These are phyloP conservation scores for Notoglanidium macrostoma DNA, from an alignment of 2,797 vertebrate species.

Conservation along the genomic window DNA sequence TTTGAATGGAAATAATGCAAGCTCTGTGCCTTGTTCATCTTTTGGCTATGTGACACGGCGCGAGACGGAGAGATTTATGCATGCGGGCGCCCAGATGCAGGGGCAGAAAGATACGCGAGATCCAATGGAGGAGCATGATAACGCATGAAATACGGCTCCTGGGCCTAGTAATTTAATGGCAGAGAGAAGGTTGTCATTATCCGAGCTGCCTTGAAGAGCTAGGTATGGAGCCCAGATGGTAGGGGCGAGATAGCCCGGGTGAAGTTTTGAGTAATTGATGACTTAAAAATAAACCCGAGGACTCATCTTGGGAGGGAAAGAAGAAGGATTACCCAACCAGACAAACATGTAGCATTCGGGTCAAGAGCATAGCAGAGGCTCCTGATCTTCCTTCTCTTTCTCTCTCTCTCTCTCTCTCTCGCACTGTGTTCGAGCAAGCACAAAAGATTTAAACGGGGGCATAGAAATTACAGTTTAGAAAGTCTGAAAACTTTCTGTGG, in stretches of 20 bases:
- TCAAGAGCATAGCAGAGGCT: slow-evolving; percentile 63
- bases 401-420: slow-evolving; percentile 27
- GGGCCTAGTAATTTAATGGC: slow-evolving; percentile 87
- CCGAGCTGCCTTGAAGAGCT: slow-evolving; percentile 84
- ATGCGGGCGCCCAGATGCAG: slow-evolving; percentile 83
- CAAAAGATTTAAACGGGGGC: slow-evolving; percentile 51
- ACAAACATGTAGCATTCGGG: slow-evolving; percentile 69
- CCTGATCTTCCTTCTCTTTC: slow-evolving; percentile 38
- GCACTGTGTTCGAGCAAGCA: slow-evolving; percentile 15
- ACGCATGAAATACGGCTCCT: slow-evolving; percentile 87
- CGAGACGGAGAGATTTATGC: slow-evolving; percentile 89
- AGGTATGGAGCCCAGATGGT: slow-evolving; percentile 91
- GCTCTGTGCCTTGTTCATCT: slow-evolving; percentile 82
- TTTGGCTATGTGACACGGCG: slow-evolving; percentile 79
- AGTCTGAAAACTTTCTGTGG: slow-evolving; percentile 51
- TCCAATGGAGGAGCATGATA: slow-evolving; percentile 90
- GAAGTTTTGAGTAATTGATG: slow-evolving; percentile 92
- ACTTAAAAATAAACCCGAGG: slow-evolving; percentile 89
- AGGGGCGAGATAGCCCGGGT: slow-evolving; percentile 82
- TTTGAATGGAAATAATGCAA: slow-evolving; percentile 80
- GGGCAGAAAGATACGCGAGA: slow-evolving; percentile 79
- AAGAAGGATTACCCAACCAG: slow-evolving; percentile 75
- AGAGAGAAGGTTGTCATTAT: slow-evolving; percentile 92
- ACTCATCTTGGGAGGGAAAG: slow-evolving; percentile 78
- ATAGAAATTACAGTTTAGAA: slow-evolving; percentile 44